Evolutionary conservation across 2,797 vertebrate species (phyloP).

Genomic region (Micromesistius poutassou): DNA sequence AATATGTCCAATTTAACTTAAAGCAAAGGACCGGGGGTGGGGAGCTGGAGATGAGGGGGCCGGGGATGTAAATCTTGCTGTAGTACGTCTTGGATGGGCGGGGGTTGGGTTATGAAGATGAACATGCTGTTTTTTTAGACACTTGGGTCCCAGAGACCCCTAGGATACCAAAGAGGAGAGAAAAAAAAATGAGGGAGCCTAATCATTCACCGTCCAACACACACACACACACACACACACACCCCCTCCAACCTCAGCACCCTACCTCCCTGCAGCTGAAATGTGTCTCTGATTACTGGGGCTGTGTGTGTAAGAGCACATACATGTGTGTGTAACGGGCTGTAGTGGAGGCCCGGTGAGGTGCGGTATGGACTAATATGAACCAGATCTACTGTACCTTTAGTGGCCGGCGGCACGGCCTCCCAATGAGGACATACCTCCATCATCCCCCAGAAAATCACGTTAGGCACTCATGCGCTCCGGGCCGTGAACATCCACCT

Average conservation of each 20-base stretch:
- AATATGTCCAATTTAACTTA: slow-evolving; percentile 10
- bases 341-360: slow-evolving; percentile 57
- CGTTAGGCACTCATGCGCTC: slow-evolving; percentile 47
- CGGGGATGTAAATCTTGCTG: background rate
- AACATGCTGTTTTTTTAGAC: slow-evolving; percentile 14
- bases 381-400: slow-evolving; percentile 67
- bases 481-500: slow-evolving; percentile 41
- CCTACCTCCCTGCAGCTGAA: slow-evolving; percentile 55
- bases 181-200: slow-evolving; percentile 39
- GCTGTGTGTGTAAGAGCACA: slow-evolving; percentile 31
- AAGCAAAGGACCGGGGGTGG: background rate
- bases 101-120: slow-evolving; percentile 15
- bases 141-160: slow-evolving; percentile 17
- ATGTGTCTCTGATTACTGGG: slow-evolving; percentile 69
- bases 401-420: slow-evolving; percentile 40
- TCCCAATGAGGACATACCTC: slow-evolving; percentile 56
- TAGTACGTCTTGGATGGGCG: background rate
- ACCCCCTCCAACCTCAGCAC: background rate
- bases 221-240: too few species aligned
- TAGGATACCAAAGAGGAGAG: slow-evolving; percentile 6
- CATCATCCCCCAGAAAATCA: slow-evolving; percentile 64
- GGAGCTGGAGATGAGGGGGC: too few species aligned
- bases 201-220: slow-evolving; percentile 40
- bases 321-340: slow-evolving; percentile 32
- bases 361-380: slow-evolving; percentile 49